Base-by-base conservation (phyloP, 2,113 vertebrate genomes). In the Azemiops feae region DNA sequence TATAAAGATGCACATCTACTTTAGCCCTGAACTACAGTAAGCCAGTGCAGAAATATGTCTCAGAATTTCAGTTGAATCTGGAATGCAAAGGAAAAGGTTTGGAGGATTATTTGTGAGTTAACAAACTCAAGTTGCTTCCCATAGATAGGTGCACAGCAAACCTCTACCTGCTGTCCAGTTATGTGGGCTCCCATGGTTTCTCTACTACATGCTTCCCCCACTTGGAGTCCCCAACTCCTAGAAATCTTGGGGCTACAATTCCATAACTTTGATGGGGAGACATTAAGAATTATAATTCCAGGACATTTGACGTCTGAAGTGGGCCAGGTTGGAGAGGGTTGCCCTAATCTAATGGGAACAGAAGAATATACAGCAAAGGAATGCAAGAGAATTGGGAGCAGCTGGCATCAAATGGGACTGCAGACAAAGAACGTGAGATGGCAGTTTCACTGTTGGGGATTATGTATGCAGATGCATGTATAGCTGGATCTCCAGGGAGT, bases 401-500 rank as follows among this genome's bases (percentile, higher is more conserved):
- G 85, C 91, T 94, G 90, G 30, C 0, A 6, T 43, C 1, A 25
- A 47, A 9, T 50, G 57, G 55, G 10, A 3, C 64, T 85, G 90
- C 92, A 87, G 74, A 54, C 53, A 89, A 55, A 39, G 92, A 12
- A 54, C 45, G 74, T 57, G 55, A 22, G 54, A 25, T 89, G 39
- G 47, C 69, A 45, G 1, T 0, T 0, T 14, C 54, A 53, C 90
- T 93, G 86, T 90, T 57, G 53, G 88, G 30, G 58, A 47, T n/a
- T 23, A 0, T 11, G 47, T 55, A 90, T 53, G 92, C 88, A 93
- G 69, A 93, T 93, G 54, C 92, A 90, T 93, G 92, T 58, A 20
- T 6, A 23, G 27, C 5, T 43, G 30, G 22, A 52, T 88, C 91
- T 94, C 55, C 55, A 58, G 90, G 30, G 89, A 95, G 90, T 90